Conservation (phyloP, 2,888 invertebrate genomes). For the Steinernema scapterisci region DNA sequence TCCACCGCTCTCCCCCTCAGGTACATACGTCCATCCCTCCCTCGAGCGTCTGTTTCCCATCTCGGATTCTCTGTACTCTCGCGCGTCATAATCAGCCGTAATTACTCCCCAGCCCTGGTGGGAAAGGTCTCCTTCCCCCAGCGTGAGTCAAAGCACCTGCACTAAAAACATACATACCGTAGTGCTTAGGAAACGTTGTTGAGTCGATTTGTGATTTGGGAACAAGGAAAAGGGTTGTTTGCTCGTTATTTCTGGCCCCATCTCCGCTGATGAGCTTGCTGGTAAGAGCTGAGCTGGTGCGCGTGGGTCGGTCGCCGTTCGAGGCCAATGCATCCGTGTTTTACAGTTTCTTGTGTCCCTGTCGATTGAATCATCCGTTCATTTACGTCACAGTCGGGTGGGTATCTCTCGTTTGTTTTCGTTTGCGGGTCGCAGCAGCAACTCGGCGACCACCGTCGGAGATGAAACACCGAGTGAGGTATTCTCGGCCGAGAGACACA, state of each 20-base stretch:
- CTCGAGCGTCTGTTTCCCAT: not conserved
- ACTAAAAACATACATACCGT: slow-evolving; percentile 31
- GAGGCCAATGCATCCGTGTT: slow-evolving; percentile 2
- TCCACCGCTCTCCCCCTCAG: not conserved
- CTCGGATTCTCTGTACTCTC: slow-evolving; percentile 19
- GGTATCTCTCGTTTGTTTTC: slow-evolving; percentile 20
- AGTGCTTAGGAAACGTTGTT: not conserved
- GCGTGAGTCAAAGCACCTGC: slow-evolving; percentile 1
- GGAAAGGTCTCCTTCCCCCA: slow-evolving; percentile 1
- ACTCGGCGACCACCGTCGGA: not conserved
- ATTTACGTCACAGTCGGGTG: slow-evolving; percentile 23
- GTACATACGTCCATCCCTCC: not conserved
- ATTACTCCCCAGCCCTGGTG: not conserved
- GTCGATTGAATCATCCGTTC: slow-evolving; percentile 18
- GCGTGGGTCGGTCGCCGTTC: not conserved
- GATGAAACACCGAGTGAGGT: slow-evolving; percentile 9
- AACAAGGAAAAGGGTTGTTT: not conserved
- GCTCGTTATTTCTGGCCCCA: not conserved
- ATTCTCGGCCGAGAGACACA: not conserved
- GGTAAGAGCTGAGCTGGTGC: not conserved
- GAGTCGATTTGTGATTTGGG: not conserved
- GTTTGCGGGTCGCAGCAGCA: slow-evolving; percentile 8
- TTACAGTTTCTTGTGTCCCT: slow-evolving; percentile 22
- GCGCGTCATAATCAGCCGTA: slow-evolving; percentile 17
- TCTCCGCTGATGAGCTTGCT: not conserved